A percentile compares a stretch with the other conserved stretches of the same genome.
phyloP scores from a whole-genome alignment of 1,140 invertebrate species.

The Camponotus pennsylvanicus region DNA sequence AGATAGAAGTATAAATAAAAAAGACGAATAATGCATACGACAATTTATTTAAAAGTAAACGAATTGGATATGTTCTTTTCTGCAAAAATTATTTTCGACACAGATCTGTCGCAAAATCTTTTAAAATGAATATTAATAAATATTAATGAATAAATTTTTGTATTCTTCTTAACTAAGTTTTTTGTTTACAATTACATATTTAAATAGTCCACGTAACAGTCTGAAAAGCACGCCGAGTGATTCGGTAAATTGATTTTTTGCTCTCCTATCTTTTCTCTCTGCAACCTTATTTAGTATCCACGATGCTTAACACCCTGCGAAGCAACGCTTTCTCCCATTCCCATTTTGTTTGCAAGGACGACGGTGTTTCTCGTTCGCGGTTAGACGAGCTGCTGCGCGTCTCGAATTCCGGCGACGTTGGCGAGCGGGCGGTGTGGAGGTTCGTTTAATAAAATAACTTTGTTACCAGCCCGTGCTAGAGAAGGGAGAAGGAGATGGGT shows the following conservation, averaged over 20 bases:
- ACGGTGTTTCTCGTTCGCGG: slow-evolving; percentile 45
- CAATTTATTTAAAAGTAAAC: not conserved
- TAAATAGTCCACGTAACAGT: no score
- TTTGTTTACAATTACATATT: no score
- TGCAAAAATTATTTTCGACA: not conserved
- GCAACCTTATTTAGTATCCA: slow-evolving; percentile 17
- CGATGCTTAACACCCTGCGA: slow-evolving; percentile 14
- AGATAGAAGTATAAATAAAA: not conserved
- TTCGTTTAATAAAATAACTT: slow-evolving; percentile 86
- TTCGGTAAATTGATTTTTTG: not conserved
- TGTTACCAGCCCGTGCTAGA: slow-evolving; percentile 77
- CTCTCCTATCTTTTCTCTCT: not conserved
- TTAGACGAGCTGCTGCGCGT: slow-evolving; percentile 47
- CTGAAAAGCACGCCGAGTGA: not conserved
- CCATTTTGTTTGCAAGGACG: slow-evolving; percentile 43
- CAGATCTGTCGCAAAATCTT: not conserved
- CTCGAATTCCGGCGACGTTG: slow-evolving; percentile 76
- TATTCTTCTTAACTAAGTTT: no score
- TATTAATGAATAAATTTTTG: no score
- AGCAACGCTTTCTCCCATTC: not conserved
- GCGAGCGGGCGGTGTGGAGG: slow-evolving; percentile 76
- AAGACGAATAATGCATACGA: not conserved
- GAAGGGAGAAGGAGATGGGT: not conserved
- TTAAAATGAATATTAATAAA: no score
- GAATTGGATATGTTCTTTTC: not conserved